Evolutionary conservation across 1,140 invertebrate genomes (phyloP).

Genomic region (Drosophila ercepeae): DNA sequence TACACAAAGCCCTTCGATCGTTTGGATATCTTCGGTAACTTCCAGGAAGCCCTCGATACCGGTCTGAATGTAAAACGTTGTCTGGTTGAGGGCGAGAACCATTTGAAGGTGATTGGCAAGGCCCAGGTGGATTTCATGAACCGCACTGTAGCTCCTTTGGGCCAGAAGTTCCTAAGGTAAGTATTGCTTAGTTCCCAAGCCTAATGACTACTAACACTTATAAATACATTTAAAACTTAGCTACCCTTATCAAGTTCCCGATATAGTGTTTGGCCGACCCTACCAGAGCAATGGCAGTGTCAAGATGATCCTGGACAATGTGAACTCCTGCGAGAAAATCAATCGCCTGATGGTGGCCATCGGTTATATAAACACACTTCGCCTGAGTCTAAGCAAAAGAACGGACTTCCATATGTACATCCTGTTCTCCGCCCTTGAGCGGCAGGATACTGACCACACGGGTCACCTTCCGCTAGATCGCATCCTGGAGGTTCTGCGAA

Average conservation of each 20-base stretch:
- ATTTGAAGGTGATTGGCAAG: conserved; percentile 59
- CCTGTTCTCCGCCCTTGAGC: conserved; percentile 45
- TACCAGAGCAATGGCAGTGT: conserved; percentile 31
- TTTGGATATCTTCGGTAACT: conserved; percentile 19
- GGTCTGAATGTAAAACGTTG: conserved; percentile 57
- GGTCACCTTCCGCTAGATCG: conserved; percentile 34
- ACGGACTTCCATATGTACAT: conserved; percentile 48
- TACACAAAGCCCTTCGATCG: conserved; percentile 51
- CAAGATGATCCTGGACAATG: conserved; percentile 57
- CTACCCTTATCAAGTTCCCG: conserved; percentile 44
- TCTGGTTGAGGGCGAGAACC: conserved; percentile 43
- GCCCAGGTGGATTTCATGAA: conserved; percentile 65
- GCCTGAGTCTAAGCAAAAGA: conserved; percentile 43
- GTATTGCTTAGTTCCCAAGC: background rate
- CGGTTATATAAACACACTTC: conserved; percentile 53
- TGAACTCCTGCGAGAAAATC: conserved; percentile 22
- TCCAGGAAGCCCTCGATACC: background rate
- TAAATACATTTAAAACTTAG: background rate
- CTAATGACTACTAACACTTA: background rate
- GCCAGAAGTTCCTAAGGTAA: conserved; percentile 48
- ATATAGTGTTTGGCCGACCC: conserved; percentile 19
- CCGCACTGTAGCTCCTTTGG: conserved; percentile 51
- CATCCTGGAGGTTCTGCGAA: conserved; percentile 48
- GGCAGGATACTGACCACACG: conserved; percentile 36
- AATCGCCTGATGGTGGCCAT: conserved; percentile 37